phyloP scores from a whole-genome alignment of 2,113 vertebrate species.

The Phyllostomus discolor region DNA sequence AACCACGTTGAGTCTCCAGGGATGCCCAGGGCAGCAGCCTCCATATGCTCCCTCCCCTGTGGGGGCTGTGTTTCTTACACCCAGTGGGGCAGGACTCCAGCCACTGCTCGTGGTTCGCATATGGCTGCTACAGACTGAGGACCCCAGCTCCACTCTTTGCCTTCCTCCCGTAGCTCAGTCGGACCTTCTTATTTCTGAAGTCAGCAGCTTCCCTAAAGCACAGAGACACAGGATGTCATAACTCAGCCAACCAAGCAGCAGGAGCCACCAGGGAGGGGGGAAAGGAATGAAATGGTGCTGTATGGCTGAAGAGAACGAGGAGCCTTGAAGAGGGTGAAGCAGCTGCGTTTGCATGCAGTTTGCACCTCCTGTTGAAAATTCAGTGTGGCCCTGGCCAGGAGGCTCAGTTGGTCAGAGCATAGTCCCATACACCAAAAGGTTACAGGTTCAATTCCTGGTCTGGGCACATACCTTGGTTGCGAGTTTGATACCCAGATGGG shows the following conservation, averaged over 20 bases:
- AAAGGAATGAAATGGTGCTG: background rate
- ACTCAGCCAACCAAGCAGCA: background rate
- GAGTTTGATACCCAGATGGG: too few relatives aligned
- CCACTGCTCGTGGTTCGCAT: background rate
- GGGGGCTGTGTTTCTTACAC: background rate
- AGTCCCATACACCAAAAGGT: too few relatives aligned
- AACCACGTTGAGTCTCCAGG: background rate
- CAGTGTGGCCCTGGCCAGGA: too few relatives aligned
- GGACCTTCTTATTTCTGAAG: slow-evolving; percentile 44
- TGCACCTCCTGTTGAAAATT: background rate
- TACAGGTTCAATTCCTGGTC: too few relatives aligned
- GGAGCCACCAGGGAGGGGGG: background rate
- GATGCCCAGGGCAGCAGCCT: background rate
- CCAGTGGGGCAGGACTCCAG: background rate
- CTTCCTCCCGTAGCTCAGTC: background rate
- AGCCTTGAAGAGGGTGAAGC: background rate
- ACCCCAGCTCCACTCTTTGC: background rate
- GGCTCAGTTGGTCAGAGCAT: too few relatives aligned
- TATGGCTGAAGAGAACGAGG: background rate
- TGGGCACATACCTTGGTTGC: too few relatives aligned
- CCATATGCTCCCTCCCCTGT: accelerated
- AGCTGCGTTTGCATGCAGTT: accelerated
- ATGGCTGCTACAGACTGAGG: background rate
- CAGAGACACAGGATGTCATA: background rate
- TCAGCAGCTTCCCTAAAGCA: background rate